Evolutionary conservation across 2,888 invertebrate genomes (phyloP).

Genomic region (Dromius quadrimaculatus): DNA sequence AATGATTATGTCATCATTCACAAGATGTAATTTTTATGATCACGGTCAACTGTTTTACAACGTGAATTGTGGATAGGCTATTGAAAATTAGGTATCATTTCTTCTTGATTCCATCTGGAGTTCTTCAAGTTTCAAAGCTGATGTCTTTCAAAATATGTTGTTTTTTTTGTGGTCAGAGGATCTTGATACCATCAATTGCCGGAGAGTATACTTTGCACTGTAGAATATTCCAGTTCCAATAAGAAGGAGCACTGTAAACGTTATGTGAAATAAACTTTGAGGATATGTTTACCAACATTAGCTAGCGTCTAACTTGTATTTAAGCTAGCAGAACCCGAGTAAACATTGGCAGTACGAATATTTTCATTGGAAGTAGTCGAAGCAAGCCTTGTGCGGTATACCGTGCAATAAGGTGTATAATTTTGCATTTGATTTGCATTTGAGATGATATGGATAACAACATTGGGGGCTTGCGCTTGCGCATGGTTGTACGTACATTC

Average conservation of each 20-base stretch:
- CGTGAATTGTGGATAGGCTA: no score
- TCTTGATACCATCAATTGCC: no score
- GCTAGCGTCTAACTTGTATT: slow-evolving; percentile 60
- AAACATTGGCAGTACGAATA: slow-evolving; percentile 61
- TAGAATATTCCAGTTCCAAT: background rate
- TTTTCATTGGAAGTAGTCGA: slow-evolving; percentile 61
- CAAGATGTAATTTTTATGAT: no score
- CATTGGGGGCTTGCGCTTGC: slow-evolving; percentile 58
- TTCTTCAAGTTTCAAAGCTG: no score
- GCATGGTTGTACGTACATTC: slow-evolving; percentile 53
- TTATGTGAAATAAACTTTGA: slow-evolving; percentile 43
- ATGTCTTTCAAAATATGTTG: no score
- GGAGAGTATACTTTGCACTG: no score
- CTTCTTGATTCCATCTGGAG: no score
- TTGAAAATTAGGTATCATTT: no score
- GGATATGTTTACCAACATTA: slow-evolving; percentile 60
- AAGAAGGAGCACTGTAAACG: background rate
- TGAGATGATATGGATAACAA: slow-evolving; percentile 66
- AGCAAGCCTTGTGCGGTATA: slow-evolving; percentile 59
- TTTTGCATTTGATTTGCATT: slow-evolving; percentile 67
- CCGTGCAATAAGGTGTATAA: slow-evolving; percentile 66
- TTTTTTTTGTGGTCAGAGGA: no score
- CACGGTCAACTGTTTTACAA: no score
- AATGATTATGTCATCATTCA: no score
- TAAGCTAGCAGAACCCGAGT: slow-evolving; percentile 57